Evolutionary conservation across 2,888 invertebrate genomes (phyloP), one percentile per base, ranked within the genome.

Genomic region (Pollenia labialis): DNA sequence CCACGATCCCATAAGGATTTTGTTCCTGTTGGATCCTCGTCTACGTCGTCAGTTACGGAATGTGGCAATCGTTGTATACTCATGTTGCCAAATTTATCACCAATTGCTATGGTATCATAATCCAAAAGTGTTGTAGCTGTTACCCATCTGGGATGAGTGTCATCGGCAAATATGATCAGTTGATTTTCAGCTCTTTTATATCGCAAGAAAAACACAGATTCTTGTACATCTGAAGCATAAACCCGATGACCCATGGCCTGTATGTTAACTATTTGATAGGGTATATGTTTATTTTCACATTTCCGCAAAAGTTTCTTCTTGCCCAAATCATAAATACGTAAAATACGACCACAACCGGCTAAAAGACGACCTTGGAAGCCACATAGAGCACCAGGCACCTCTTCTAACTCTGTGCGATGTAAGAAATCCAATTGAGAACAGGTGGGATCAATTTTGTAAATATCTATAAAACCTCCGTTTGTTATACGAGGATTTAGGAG

Each of bases 1-100:
- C 99, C 98, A 92, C 97, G 95, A 92, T 97, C 97, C 99, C 99
- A 99, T 0, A 99, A 94, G 0, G 99, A 98, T 93, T 99, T 99
- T 91, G 98, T 99, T 62, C 99, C 99, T 0, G 99, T 99, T 0
- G 99, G 99, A 94, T 99, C 99, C 94, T 99, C 99, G 92, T 99
- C 99, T 0, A 99, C 98, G 92, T 99, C 99, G 93, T 99, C 99
- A 42, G 97, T 97, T 1, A 98, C 97, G 82, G 98, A 97, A 76
- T 96, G 96, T 0, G 99, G 98, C 79, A 99, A 93, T 62, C 99
- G 95, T 90, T 99, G 97, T 81, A 99, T 96, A 81, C 97, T 96
- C 89, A 99, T 95, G 92, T 99, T 99, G 48, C 99, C 99, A 94
- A 99, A 99, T 94, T 99, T 99, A 93, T 99, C 99, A 9, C 98